Base-by-base conservation (phyloP, 2,113 vertebrate genomes). In the Pandion haliaetus region DNA sequence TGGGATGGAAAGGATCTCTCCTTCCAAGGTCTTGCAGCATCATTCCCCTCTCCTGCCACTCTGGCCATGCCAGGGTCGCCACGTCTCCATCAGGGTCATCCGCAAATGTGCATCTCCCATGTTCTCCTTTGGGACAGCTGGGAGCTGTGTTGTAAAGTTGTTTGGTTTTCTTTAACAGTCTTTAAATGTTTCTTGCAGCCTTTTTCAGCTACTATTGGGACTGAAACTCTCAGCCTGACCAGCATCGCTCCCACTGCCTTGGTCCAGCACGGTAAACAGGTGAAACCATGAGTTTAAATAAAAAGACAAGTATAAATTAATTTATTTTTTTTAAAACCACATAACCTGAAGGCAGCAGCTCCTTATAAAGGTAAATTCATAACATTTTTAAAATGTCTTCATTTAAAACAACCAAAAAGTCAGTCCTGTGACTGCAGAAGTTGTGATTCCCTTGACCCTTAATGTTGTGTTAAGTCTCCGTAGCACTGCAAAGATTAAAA, bases 301-400 rank as follows among this genome's bases (percentile, higher is more conserved):
- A 62, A 81, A 87, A 83, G 10, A 31, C 49, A 67, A 13, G 4
- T 65, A 76, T 90, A 86, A 88, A 87, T 90, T 69, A 82, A 38
- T 80, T 7, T 38, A 3, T 71, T 20, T 70, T 29, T 45, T 47
- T 12, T 13, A 4, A 36, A 66, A n/a, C 18, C n/a, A 63, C 18
- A 3, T 24, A 50, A 85, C 59, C 74, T 31, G 77, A 95, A 84
- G 71, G 72, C 91, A 95, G 95, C 94, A 96, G 93, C 83, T 96
- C 82, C 94, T 97, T 95, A 86, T 81, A 82, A 97, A 97, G 91
- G 96, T 45, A 36, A 96, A 70, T 26, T 14, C 2, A 5, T 61
- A 69, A 88, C 72, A 88, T 95, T 93, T 94, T 21, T 26, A 54
- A 94, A 96, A 95, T 79, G 65, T 94, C 80, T 95, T 91, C 62